These are phyloP conservation scores for Clavelina lepadiformis DNA, from an alignment of 23 tunicate species.

Conservation along the genomic window DNA sequence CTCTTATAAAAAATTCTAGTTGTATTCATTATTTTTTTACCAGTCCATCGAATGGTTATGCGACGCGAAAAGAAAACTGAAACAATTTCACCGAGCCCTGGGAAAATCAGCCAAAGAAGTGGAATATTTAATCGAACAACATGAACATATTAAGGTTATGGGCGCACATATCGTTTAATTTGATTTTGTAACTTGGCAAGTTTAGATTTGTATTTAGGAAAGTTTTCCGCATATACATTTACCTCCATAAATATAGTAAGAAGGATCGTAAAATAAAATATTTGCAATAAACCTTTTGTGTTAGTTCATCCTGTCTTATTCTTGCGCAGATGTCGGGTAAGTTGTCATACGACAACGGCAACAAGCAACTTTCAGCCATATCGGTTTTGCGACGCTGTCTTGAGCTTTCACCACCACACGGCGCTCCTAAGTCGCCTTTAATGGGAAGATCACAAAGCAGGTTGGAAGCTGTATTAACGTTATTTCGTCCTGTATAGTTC, in stretches of 20 bases:
- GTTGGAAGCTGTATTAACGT: too few relatives aligned
- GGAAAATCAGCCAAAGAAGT: slow-evolving; percentile 72
- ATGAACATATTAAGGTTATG: slow-evolving; percentile 57
- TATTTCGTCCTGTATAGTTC: too few relatives aligned
- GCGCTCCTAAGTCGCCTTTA: slow-evolving; percentile 37
- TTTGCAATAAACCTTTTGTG: background rate
- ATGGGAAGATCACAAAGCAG: slow-evolving; percentile 48
- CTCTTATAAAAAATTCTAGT: too few relatives aligned
- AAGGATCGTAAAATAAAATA: background rate
- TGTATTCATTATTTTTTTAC: background rate
- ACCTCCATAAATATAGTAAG: background rate
- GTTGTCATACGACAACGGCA: slow-evolving; percentile 68
- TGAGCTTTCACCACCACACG: slow-evolving; percentile 60
- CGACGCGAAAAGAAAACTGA: slow-evolving; percentile 30
- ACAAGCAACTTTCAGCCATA: slow-evolving; percentile 63
- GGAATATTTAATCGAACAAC: slow-evolving; percentile 50
- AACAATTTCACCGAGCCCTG: slow-evolving; percentile 45
- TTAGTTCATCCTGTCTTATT: background rate
- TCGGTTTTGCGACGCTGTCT: slow-evolving; percentile 67
- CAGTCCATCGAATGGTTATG: slow-evolving; percentile 81
- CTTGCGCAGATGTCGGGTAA: slow-evolving; percentile 42
- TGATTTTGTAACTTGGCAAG: background rate
- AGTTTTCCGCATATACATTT: background rate
- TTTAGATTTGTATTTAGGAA: background rate
- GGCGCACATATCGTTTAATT: background rate